A percentile compares a stretch with the other conserved stretches of the same genome.
Evolutionary conservation across 2,888 invertebrate species (phyloP).

Genomic region (Tetrapedia diversipes): DNA sequence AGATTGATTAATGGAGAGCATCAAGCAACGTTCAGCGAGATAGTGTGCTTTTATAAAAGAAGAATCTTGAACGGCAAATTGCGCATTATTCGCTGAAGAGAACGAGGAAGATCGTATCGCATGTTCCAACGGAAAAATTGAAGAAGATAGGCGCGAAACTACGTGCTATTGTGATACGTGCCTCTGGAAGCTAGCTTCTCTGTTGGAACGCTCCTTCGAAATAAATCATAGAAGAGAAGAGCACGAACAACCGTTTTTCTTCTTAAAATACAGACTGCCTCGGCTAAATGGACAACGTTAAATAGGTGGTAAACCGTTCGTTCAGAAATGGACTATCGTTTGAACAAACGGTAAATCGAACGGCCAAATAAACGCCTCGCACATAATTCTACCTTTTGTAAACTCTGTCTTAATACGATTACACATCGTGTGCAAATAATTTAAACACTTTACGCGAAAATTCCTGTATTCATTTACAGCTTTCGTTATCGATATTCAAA

Average conservation of each 20-base stretch:
- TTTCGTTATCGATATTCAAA: no score
- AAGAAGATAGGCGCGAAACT: constrained; percentile 34
- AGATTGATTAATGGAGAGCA: constrained; percentile 6
- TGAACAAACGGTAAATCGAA: no score
- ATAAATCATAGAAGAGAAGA: constrained; percentile 14
- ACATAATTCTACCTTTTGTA: no score
- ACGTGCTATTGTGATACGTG: constrained; percentile 36
- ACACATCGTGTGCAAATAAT: no score
- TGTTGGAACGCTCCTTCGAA: neutral
- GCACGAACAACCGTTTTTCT: constrained; percentile 20
- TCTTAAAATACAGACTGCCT: constrained; percentile 9
- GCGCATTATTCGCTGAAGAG: constrained; percentile 16
- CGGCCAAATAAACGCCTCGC: neutral
- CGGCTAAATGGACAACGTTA: neutral
- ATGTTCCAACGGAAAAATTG: constrained; percentile 23
- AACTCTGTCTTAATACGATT: no score
- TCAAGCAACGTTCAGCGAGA: neutral
- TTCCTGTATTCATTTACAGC: no score
- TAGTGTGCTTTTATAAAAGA: neutral
- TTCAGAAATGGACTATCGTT: no score
- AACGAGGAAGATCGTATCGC: constrained; percentile 15
- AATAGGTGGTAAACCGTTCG: neutral
- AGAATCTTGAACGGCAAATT: constrained; percentile 24
- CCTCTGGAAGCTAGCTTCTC: neutral
- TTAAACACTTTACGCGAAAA: no score